Evolutionary conservation across 2,113 vertebrate genomes (phyloP).

Genomic region (Strix uralensis): DNA sequence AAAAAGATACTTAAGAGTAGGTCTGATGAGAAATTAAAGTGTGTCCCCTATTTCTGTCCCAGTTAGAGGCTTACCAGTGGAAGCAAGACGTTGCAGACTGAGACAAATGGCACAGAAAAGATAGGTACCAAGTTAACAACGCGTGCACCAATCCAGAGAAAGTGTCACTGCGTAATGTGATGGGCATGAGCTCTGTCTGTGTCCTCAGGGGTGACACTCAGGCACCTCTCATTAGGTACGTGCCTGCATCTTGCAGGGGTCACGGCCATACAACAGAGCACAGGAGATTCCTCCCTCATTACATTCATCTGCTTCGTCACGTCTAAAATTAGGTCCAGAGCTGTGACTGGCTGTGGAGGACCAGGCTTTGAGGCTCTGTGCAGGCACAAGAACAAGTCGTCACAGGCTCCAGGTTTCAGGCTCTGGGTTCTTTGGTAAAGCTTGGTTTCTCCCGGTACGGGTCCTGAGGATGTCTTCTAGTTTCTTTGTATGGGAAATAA

Average conservation of each 20-base stretch:
- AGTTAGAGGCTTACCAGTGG: not conserved
- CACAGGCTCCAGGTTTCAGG: not conserved
- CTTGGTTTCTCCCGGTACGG: not conserved
- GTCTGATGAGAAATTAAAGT: not conserved
- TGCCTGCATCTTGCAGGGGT: not conserved
- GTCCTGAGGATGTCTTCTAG: not conserved
- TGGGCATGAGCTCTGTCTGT: not conserved
- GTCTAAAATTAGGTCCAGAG: not conserved
- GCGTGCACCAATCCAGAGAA: not conserved
- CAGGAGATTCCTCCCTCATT: not conserved
- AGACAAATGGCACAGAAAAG: not conserved
- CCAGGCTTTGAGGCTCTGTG: not conserved
- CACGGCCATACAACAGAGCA: fast-evolving
- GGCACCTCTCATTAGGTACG: not conserved
- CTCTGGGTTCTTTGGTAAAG: not conserved
- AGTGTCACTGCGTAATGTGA: not conserved
- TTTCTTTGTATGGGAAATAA: not conserved
- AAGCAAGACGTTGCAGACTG: not conserved
- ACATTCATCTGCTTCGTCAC: not conserved
- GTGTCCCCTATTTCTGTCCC: not conserved
- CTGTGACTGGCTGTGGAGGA: too few species aligned
- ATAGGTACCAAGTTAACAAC: not conserved
- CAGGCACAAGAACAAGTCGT: not conserved
- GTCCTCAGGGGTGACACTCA: not conserved
- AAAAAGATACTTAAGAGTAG: not conserved